Percentiles rank a stretch among this genome's conserved stretches.
Conservation (phyloP, 2,797 vertebrate species). For the Gephyroberyx darwinii region DNA sequence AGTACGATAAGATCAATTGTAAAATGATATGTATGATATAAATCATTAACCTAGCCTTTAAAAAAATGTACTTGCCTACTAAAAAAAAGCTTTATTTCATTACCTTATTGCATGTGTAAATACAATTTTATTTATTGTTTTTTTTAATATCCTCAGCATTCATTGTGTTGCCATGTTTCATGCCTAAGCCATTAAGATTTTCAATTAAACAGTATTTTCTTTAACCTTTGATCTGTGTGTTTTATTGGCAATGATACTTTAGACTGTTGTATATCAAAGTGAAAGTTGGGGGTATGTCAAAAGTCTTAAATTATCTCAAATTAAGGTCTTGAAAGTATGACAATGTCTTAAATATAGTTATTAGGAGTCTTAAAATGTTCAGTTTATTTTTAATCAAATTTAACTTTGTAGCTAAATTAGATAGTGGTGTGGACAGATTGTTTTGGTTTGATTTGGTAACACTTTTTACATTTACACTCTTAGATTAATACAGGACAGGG, state of each 20-base stretch:
- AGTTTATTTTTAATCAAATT: too few species aligned
- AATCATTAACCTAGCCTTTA: conserved; percentile 62
- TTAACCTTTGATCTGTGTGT: conserved; percentile 59
- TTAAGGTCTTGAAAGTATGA: too few species aligned
- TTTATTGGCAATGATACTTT: not conserved
- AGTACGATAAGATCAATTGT: conserved; percentile 14
- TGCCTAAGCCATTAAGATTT: conserved; percentile 83
- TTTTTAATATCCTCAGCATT: conserved; percentile 77
- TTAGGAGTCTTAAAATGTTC: too few species aligned
- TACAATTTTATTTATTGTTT: conserved; percentile 82
- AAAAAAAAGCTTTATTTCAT: conserved; percentile 58
- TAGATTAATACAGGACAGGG: too few species aligned
- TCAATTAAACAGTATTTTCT: conserved; percentile 84
- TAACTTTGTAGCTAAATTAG: too few species aligned
- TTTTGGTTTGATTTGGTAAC: too few species aligned
- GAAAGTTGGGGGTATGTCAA: too few species aligned
- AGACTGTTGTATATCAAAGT: too few species aligned
- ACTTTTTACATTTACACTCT: too few species aligned
- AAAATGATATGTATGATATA: conserved; percentile 27
- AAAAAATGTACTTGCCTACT: conserved; percentile 66
- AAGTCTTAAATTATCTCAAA: too few species aligned
- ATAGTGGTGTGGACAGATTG: too few species aligned
- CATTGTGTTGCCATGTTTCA: conserved; percentile 79
- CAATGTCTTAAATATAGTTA: too few species aligned
- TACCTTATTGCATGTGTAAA: conserved; percentile 75